phyloP scores from a whole-genome alignment of 2,113 vertebrate species.

The Antennarius striatus region DNA sequence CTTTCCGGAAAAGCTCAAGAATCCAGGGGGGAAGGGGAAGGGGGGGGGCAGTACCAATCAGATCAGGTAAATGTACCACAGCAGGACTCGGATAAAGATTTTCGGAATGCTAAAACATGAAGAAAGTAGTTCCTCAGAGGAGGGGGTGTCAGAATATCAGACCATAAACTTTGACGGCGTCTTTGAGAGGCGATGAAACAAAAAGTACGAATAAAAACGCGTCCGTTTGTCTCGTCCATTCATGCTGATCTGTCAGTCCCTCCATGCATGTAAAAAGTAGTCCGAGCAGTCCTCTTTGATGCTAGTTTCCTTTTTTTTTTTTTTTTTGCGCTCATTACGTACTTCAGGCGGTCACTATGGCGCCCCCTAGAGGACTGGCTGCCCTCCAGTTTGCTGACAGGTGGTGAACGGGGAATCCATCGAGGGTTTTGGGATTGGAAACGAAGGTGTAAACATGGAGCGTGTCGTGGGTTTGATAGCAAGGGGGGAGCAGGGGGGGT shows the following conservation, averaged over 20 bases:
- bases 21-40: slow-evolving; percentile 20
- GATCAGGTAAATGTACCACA: slow-evolving; percentile 58
- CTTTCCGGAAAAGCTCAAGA: slow-evolving; percentile 56
- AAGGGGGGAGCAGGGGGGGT: slow-evolving; percentile 13
- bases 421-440: slow-evolving; percentile 6
- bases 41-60: slow-evolving; percentile 46
- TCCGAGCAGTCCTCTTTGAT: slow-evolving; percentile 44
- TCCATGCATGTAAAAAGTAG: slow-evolving; percentile 63
- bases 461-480: slow-evolving; percentile 23
- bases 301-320: slow-evolving; percentile 37
- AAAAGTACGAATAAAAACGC: slow-evolving; percentile 50
- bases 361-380: slow-evolving; percentile 61
- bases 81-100: slow-evolving; percentile 42
- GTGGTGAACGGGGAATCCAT: slow-evolving; percentile 1
- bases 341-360: slow-evolving; percentile 36
- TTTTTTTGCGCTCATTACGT: slow-evolving; percentile 20
- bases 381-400: slow-evolving; percentile 46
- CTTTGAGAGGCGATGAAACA: slow-evolving; percentile 25
- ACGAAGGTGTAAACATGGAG: slow-evolving; percentile 71
- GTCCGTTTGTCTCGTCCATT: slow-evolving; percentile 39
- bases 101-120: slow-evolving; percentile 58
- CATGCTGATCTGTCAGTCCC: slow-evolving; percentile 64
- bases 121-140: slow-evolving; percentile 21
- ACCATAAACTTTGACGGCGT: slow-evolving; percentile 38
- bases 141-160: slow-evolving; percentile 33